Evolutionary conservation across 1,140 invertebrate species (phyloP).

Genomic region (Ceratoteleas bidentatus): DNA sequence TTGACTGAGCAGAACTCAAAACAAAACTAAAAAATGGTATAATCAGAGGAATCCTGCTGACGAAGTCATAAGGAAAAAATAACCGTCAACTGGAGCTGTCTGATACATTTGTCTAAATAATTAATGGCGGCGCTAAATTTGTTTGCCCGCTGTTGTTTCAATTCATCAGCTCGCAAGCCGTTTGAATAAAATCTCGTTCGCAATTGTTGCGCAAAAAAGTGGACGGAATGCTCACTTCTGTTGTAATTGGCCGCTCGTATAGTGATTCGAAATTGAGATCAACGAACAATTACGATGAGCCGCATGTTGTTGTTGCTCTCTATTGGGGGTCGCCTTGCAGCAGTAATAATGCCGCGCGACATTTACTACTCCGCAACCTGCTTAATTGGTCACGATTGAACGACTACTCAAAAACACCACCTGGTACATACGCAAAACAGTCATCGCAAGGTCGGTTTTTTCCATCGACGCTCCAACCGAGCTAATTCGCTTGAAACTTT

Average conservation of each 20-base stretch:
- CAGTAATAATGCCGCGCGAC: slow-evolving; percentile 66
- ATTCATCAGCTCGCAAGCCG: background rate
- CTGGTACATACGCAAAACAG: slow-evolving; percentile 51
- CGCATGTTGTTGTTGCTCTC: slow-evolving; percentile 39
- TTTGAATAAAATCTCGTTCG: slow-evolving; percentile 23
- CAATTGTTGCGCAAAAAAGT: slow-evolving; percentile 24
- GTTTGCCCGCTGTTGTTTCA: slow-evolving; percentile 6
- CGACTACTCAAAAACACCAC: slow-evolving; percentile 58
- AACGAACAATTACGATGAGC: slow-evolving; percentile 72
- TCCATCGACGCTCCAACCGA: slow-evolving; percentile 13
- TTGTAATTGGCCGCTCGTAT: slow-evolving; percentile 38
- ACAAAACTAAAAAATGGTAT: too few species aligned
- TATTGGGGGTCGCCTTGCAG: slow-evolving; percentile 57
- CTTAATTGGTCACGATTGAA: slow-evolving; percentile 71
- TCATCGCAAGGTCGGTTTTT: slow-evolving; percentile 26
- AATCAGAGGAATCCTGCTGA: too few species aligned
- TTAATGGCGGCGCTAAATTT: background rate
- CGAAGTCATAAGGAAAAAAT: too few species aligned
- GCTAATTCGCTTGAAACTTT: too few species aligned
- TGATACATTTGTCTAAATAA: background rate
- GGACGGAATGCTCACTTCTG: slow-evolving; percentile 19
- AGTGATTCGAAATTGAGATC: slow-evolving; percentile 70
- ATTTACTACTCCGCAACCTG: slow-evolving; percentile 63
- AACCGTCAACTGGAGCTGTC: too few species aligned
- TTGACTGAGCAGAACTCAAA: too few species aligned